Base-by-base conservation (phyloP, 2,797 vertebrate species). In the Cirrhinus molitorella region DNA sequence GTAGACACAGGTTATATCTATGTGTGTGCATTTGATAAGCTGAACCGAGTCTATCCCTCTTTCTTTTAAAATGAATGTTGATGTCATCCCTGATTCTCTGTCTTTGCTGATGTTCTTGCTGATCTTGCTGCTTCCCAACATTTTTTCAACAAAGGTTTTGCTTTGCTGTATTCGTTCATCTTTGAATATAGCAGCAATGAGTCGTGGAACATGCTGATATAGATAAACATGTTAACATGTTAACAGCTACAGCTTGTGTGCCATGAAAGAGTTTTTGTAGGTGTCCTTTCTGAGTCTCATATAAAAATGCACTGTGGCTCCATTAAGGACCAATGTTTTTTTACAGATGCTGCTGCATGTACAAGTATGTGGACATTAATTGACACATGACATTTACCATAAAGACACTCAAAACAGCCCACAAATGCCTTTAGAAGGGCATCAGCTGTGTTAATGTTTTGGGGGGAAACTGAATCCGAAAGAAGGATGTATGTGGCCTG, bases 241-340 rank as follows among this genome's bases (percentile, higher is more conserved):
- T 21, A n/a, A n/a, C 51, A 21, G 51, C 51, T 53, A 53, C 17
- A 53, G 51, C 51, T 57, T 57, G n/a, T 11, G 10, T 23, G 55
- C 55, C 61, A 65, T 65, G 8, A 65, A 65, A 65, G 61, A 34
- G 61, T 34, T 34, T 65, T 16, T 65, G 28, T 23, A 57, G 19
- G 55, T 57, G 55, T 57, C 21, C 53, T n/a, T 57, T 57, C 21
- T 57, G 55, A 57, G 28, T 17, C 16, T 65, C 61, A 4, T 34
- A 63, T 63, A 63, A 17, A 14, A 31, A 63, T 63, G 59, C 59
- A 63, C 25, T 31, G 25, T 63, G 59, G 28, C 25, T 63, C 25
- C 59, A 63, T 63, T 16, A 63, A 63, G 25, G 59, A 61, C 57
- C 57, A 61, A 28, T n/a, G n/a, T n/a, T n/a, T 16, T 63, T 65